Percentiles rank a stretch among this genome's conserved stretches.
Conservation (phyloP, 2,113 vertebrate genomes). For the Dermatemys mawii region DNA sequence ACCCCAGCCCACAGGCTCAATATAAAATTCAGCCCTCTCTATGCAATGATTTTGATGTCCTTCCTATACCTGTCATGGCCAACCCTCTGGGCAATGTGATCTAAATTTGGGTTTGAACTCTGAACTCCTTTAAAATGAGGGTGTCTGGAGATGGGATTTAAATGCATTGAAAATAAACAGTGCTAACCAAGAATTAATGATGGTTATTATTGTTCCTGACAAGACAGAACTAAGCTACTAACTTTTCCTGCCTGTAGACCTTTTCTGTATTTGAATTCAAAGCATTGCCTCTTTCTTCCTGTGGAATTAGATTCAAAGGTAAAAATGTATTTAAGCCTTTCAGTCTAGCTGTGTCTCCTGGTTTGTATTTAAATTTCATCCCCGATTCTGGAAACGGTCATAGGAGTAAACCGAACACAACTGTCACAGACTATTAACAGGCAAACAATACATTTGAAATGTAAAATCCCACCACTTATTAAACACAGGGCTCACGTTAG, state of each 20-base stretch:
- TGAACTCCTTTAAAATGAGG: not conserved
- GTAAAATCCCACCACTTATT: not conserved
- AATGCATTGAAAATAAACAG: not conserved
- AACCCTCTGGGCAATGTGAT: not conserved
- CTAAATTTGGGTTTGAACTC: not conserved
- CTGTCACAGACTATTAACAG: not conserved
- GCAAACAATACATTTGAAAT: accelerated
- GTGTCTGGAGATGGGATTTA: not conserved
- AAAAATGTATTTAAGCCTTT: accelerated
- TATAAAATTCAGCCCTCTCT: not conserved
- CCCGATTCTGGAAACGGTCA: not conserved
- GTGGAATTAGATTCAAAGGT: not conserved
- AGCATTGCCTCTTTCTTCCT: not conserved
- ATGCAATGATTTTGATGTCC: not conserved
- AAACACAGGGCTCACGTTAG: not conserved
- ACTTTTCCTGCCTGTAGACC: not conserved
- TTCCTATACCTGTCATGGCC: not conserved
- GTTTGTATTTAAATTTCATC: not conserved
- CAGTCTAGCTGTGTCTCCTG: accelerated
- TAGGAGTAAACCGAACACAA: accelerated
- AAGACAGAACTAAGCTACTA: not conserved
- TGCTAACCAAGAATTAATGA: not conserved
- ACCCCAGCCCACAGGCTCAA: not conserved
- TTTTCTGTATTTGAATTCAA: not conserved
- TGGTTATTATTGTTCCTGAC: not conserved